Evolutionary conservation across 1,140 invertebrate species (phyloP), one percentile per base, ranked within the genome.

Genomic region (Saccostrea echinata): DNA sequence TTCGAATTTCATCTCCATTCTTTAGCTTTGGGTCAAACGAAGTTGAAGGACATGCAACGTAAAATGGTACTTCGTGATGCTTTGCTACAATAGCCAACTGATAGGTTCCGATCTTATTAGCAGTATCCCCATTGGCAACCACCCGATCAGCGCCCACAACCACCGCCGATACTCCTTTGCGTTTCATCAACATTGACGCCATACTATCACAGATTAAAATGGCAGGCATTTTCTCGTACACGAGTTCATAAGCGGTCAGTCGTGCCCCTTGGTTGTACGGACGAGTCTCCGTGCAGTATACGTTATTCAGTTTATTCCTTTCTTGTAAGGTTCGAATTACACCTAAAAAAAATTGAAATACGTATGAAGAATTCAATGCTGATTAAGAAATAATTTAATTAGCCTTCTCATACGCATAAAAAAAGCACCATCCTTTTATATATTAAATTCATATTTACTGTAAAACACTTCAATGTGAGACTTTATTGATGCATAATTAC

Each of bases 81-180:
- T 98, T 97, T 11, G 98, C 98, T 52, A 97, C 95, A 68, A 99
- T 97, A 0, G 99, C 98, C 92, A 99, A 97, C 97, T 97, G 94
- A 33, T 99, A 99, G 27, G 99, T 99, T 90, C 99, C 99, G 94
- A 99, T 99, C 97, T 99, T 99, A 94, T 99, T 99, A 0, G 99
- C 99, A 2, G 99, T 99, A 94, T 99, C 99, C 2, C 99, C 99
- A 95, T 99, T 99, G 1, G 97, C 96, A 21, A 97, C 98, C 43
- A 99, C 97, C 68, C 94, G 88, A 90, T 95, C 94, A 61, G 94
- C 94, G 51, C 94, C 94, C 61, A 94, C 94, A n/a, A 96, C 91
- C 30, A 96, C 94, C 11, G 96, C 96, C 84, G 95, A 93, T 52
- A 96, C 93, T 35, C 93, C 91, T 83, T 94, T 91, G 18, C 96